phyloP scores from a whole-genome alignment of 2,113 vertebrate species.

The Acinonyx jubatus region DNA sequence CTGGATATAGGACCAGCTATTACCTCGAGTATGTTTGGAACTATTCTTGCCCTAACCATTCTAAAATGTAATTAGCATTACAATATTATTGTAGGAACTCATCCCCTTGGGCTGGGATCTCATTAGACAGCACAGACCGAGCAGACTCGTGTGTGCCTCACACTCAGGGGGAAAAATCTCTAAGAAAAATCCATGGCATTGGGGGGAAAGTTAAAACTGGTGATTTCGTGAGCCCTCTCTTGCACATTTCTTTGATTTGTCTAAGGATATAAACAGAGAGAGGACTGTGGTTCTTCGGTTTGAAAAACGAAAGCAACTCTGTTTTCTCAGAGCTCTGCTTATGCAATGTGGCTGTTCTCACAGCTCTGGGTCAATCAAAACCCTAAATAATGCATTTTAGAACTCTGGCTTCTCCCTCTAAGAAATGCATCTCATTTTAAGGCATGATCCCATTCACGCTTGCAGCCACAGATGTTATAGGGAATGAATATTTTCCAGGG shows the following conservation, averaged over 20 bases:
- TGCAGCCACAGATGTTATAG: neutral
- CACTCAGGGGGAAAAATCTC: neutral
- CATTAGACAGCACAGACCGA: neutral
- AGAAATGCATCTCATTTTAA: neutral
- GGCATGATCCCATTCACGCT: neutral
- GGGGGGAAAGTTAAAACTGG: neutral
- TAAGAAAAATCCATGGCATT: neutral
- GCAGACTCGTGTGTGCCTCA: neutral
- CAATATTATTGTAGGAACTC: neutral
- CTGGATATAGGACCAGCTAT: constrained; percentile 56
- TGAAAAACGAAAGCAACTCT: constrained; percentile 72
- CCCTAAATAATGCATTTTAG: neutral
- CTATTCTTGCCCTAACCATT: constrained; percentile 2
- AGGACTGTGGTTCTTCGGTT: constrained; percentile 41
- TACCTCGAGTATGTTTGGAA: constrained; percentile 68
- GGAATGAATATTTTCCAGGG: neutral
- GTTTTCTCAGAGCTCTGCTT: constrained; percentile 55
- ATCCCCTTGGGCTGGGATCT: neutral
- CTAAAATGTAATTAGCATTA: constrained; percentile 43
- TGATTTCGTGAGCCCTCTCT: neutral
- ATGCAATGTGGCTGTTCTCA: neutral
- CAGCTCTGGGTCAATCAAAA: constrained; percentile 1
- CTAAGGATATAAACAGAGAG: neutral
- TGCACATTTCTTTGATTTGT: constrained; percentile 21
- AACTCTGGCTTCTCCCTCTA: neutral